A percentile compares a stretch with the other conserved stretches of the same genome.
These are phyloP conservation scores for Drosophila kanapiae DNA, from an alignment of 1,140 invertebrate species.

Conservation along the genomic window DNA sequence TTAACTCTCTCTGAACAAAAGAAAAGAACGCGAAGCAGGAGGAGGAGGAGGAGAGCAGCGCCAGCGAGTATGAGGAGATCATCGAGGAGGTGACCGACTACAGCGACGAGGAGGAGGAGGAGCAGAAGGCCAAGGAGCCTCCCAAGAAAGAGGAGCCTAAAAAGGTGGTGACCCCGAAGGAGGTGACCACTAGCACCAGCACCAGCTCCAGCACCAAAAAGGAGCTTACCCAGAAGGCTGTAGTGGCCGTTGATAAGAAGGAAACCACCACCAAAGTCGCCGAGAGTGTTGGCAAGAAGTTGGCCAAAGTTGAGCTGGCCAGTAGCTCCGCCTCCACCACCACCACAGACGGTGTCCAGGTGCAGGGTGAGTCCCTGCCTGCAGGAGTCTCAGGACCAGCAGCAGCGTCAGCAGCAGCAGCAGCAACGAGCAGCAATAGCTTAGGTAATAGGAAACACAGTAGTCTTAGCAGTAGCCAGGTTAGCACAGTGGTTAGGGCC, in stretches of 20 bases:
- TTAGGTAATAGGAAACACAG: constrained; percentile 55
- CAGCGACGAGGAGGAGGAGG: constrained; percentile 68
- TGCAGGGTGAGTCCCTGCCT: constrained; percentile 74
- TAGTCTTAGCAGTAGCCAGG: constrained; percentile 64
- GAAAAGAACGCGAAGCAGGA: constrained; percentile 67
- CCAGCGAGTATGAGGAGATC: constrained; percentile 84
- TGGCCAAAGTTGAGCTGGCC: constrained; percentile 71
- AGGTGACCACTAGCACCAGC: constrained; percentile 4
- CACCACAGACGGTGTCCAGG: constrained; percentile 44
- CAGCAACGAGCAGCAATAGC: constrained; percentile 43
- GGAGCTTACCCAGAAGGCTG: constrained; percentile 40
- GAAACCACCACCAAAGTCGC: constrained; percentile 87
- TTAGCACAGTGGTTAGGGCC: constrained; percentile 60
- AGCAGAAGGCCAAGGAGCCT: constrained; percentile 28
- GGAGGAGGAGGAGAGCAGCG: constrained; percentile 75
- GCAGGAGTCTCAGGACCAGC: constrained; percentile 22
- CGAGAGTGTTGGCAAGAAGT: constrained; percentile 86
- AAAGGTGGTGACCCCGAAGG: constrained; percentile 26
- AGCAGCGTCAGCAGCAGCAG: constrained; percentile 36
- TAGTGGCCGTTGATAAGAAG: constrained; percentile 14
- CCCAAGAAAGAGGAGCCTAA: constrained; percentile 15
- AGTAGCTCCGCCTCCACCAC: constrained; percentile 22
- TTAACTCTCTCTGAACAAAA: constrained; percentile 31
- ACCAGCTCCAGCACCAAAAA: constrained; percentile 27
- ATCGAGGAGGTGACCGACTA: constrained; percentile 82